Evolutionary conservation across 2,888 invertebrate species (phyloP), one percentile per base, ranked within the genome.

Genomic region (Drosophila longiperda): DNA sequence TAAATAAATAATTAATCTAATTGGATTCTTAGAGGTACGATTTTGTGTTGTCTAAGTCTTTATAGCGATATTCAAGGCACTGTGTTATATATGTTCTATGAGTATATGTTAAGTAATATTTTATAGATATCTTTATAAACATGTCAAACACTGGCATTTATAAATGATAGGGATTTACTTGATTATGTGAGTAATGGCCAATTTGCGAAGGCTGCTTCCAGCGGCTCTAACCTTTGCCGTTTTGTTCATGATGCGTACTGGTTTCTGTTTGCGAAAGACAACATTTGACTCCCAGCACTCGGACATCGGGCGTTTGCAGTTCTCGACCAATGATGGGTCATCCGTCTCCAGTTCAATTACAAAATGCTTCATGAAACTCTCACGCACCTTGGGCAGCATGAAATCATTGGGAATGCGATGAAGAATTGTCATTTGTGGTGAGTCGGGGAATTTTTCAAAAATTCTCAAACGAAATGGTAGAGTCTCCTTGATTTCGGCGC

Each of bases 351-450:
- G 95, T 91, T 98, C 98, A 85, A 96, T 96, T 1, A 98, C 97
- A 93, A 99, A 99, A 93, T 99, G 99, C 9, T 99, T 95, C 97
- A 99, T 99, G 93, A 99, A 99, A 83, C 99, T 99, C 93, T 99
- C 99, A 48, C 99, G 95, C 4, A 97, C 97, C 94, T 98, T 98
- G 1, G 98, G 98, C 61, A 98, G 93, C 92, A 96, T 97, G 81
- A 97, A 98, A 93, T 98, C 98, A 2, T 97, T 97, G 0, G 99
- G 98, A 33, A 99, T 96, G 94, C 98, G 98, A 92, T 98, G 97
- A 48, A 99, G 93, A 73, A 96, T 96, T 0, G 99, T 98, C 99
- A 99, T 99, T 92, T 99, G 97, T 1, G 99, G 99, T 82, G 99
- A 98, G 87, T 99, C 98, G 0, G 99, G 99, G 93, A 99, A 99